phyloP scores from a whole-genome alignment of 2,888 invertebrate genomes.

The Elmis aenea region DNA sequence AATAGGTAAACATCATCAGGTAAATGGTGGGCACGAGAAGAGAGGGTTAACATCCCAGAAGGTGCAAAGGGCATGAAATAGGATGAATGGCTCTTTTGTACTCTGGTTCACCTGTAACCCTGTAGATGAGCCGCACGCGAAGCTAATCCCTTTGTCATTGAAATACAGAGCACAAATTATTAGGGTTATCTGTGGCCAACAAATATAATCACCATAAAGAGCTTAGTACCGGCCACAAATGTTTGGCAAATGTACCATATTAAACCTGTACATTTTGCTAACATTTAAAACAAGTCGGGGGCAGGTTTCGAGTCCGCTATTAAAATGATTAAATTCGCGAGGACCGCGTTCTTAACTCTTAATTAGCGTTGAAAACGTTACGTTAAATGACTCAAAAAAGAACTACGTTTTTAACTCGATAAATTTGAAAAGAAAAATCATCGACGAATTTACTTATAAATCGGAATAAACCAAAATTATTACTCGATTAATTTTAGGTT shows the following conservation, averaged over 20 bases:
- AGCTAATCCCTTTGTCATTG: slow-evolving; percentile 24
- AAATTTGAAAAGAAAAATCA: slow-evolving; percentile 2
- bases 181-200: slow-evolving; percentile 15
- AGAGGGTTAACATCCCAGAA: slow-evolving; percentile 20
- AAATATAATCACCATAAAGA: slow-evolving; percentile 8
- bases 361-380: too few relatives aligned
- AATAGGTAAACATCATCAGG: slow-evolving; percentile 23
- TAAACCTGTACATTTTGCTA: slow-evolving; percentile 9
- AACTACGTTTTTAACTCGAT: too few relatives aligned
- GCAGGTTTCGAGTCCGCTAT: slow-evolving; percentile 10
- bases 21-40: slow-evolving; percentile 12
- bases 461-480: too few relatives aligned
- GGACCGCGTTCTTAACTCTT: too few relatives aligned
- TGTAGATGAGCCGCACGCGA: slow-evolving; percentile 18
- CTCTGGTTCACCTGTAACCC: slow-evolving; percentile 21
- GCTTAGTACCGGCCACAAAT: slow-evolving; percentile 2
- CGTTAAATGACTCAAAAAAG: too few relatives aligned
- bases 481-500: too few relatives aligned
- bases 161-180: slow-evolving; percentile 17
- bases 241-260: slow-evolving; percentile 17
- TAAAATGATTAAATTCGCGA: slow-evolving; percentile 2
- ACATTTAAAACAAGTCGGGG: not conserved
- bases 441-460: not conserved
- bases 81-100: slow-evolving; percentile 16
- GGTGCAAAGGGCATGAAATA: slow-evolving; percentile 20